A percentile compares a stretch with the other conserved stretches of the same genome.
Conservation (phyloP, 35 echinoderm and acorn worm genomes). For the Lytechinus pictus region DNA sequence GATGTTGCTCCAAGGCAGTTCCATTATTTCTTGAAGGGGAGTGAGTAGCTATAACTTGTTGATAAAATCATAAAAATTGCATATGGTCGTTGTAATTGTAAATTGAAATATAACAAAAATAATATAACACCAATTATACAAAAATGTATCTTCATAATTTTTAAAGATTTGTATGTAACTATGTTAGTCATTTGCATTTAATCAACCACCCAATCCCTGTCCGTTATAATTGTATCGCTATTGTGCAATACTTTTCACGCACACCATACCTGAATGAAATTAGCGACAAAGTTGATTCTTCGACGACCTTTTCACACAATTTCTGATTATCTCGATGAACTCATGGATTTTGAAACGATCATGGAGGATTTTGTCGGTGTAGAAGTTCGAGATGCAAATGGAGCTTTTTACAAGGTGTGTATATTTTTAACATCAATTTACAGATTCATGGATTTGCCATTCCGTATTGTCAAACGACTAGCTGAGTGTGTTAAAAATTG, state of each 20-base stretch:
- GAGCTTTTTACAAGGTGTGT: conserved; percentile 66
- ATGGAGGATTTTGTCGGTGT: conserved; percentile 34
- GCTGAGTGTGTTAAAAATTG: background rate
- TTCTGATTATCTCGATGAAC: background rate
- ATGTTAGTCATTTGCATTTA: background rate
- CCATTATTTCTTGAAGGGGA: background rate
- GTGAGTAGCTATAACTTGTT: background rate
- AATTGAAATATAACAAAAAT: background rate
- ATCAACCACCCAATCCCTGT: background rate
- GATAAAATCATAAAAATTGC: background rate
- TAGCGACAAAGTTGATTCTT: background rate
- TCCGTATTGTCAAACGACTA: background rate
- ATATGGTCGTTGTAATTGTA: background rate
- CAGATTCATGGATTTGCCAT: background rate
- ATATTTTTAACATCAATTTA: background rate
- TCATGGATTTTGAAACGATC: background rate
- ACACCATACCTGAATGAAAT: conserved; percentile 12
- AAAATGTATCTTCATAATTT: background rate
- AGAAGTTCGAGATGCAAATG: conserved; percentile 61
- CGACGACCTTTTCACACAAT: background rate
- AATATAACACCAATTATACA: background rate
- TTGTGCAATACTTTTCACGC: background rate
- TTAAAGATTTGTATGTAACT: background rate
- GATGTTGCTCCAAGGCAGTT: background rate
- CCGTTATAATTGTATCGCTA: background rate